Conservation (phyloP, 2,113 vertebrate genomes). For the Rhodinocichla rosea region DNA sequence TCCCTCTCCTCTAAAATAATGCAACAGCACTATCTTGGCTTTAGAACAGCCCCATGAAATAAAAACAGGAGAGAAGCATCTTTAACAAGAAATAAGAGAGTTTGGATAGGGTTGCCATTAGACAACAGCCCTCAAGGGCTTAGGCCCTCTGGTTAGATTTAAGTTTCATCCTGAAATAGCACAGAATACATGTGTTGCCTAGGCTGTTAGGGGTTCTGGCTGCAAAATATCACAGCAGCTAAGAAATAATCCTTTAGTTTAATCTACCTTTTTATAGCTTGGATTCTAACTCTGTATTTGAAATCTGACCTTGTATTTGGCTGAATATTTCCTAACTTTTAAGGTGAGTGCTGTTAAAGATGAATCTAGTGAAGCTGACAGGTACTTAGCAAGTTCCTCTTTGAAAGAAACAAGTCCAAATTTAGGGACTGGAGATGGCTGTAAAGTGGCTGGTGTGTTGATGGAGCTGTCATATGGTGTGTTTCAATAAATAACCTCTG, state of each 20-base stretch:
- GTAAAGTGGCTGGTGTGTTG: neutral
- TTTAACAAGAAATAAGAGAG: neutral
- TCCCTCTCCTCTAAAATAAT: neutral
- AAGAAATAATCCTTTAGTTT: neutral
- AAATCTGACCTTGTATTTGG: neutral
- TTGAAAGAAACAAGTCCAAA: neutral
- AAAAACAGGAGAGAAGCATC: neutral
- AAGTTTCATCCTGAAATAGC: neutral
- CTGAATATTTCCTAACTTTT: neutral
- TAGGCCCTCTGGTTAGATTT: neutral
- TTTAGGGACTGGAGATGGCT: neutral
- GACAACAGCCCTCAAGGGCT: neutral
- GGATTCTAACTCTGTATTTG: neutral
- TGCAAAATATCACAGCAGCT: neutral
- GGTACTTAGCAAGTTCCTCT: neutral
- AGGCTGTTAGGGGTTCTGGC: neutral
- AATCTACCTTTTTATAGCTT: neutral
- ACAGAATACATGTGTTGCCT: neutral
- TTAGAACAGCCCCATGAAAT: neutral
- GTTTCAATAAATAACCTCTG: neutral
- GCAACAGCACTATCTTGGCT: neutral
- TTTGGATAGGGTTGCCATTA: neutral
- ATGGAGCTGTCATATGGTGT: neutral
- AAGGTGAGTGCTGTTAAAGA: neutral
- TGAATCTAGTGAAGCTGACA: neutral